A percentile compares a stretch with the other conserved stretches of the same genome.
These are phyloP conservation scores for Palloptera scutellata DNA, from an alignment of 2,888 invertebrate species.

Conservation along the genomic window DNA sequence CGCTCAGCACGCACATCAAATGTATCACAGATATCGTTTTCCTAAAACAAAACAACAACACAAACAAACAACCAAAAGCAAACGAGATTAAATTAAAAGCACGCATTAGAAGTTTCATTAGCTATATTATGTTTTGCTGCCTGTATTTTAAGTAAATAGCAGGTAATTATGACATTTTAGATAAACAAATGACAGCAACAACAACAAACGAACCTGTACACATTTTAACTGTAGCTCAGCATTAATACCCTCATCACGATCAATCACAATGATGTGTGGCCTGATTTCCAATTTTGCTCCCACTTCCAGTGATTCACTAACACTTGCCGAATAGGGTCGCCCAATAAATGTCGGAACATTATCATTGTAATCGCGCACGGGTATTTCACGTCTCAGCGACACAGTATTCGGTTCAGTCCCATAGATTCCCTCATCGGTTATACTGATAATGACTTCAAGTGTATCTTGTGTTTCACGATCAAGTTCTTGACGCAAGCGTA, in stretches of 20 bases:
- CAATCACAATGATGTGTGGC: constrained; percentile 73
- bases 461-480: constrained; percentile 76
- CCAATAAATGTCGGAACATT: constrained; percentile 79
- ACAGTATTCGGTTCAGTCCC: constrained; percentile 81
- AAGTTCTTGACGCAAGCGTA: constrained; percentile 74
- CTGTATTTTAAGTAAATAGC: neutral
- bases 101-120: too few species aligned
- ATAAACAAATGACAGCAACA: neutral
- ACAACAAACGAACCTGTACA: constrained; percentile 64
- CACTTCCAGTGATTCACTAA: constrained; percentile 74
- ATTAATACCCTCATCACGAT: constrained; percentile 77
- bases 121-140: too few species aligned
- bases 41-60: constrained; percentile 47
- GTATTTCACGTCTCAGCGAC: constrained; percentile 78
- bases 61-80: too few species aligned
- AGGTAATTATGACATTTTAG: neutral
- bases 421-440: constrained; percentile 77
- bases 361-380: constrained; percentile 82
- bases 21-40: constrained; percentile 75
- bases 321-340: constrained; percentile 76
- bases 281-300: constrained; percentile 70
- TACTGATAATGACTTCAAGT: constrained; percentile 82
- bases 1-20: constrained; percentile 74
- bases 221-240: constrained; percentile 75
- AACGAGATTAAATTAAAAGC: too few species aligned